Percentiles rank a stretch among this genome's conserved stretches.
phyloP scores from a whole-genome alignment of 2,797 vertebrate genomes.

The Psittacula echo region DNA sequence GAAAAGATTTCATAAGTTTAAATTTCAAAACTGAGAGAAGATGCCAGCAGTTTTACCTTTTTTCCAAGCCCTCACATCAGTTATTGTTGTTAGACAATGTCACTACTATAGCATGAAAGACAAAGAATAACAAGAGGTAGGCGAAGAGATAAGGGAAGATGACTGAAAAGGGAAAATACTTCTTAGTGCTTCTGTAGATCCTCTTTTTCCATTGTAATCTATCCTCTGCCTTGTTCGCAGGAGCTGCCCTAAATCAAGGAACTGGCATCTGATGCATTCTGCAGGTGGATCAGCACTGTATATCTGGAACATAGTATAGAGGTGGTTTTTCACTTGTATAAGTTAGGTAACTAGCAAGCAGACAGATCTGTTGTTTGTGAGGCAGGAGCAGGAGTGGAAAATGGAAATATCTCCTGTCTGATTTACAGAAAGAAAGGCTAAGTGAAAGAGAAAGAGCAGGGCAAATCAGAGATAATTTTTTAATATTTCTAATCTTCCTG shows the following conservation, averaged over 20 bases:
- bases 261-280: constrained; percentile 55
- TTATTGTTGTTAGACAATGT: background rate
- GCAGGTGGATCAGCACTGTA: constrained; percentile 25
- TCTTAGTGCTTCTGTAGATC: background rate
- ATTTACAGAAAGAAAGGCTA: background rate
- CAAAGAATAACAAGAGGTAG: background rate
- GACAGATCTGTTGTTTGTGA: constrained; percentile 10
- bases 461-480: background rate
- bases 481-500: constrained; percentile 6
- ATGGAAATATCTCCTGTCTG: background rate
- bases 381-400: background rate
- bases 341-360: constrained; percentile 20
- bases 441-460: constrained; percentile 28
- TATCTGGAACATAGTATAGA: constrained; percentile 4
- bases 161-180: background rate
- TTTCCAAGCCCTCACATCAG: background rate
- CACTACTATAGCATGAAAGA: background rate
- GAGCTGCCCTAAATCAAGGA: constrained; percentile 43
- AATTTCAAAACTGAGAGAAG: background rate
- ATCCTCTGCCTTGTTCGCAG: background rate
- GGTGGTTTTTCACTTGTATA: constrained; percentile 44
- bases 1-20: background rate
- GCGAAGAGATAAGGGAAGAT: background rate
- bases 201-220: background rate
- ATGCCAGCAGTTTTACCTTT: background rate